phyloP scores from a whole-genome alignment of 2,113 vertebrate genomes.

The Hiodon alosoides region DNA sequence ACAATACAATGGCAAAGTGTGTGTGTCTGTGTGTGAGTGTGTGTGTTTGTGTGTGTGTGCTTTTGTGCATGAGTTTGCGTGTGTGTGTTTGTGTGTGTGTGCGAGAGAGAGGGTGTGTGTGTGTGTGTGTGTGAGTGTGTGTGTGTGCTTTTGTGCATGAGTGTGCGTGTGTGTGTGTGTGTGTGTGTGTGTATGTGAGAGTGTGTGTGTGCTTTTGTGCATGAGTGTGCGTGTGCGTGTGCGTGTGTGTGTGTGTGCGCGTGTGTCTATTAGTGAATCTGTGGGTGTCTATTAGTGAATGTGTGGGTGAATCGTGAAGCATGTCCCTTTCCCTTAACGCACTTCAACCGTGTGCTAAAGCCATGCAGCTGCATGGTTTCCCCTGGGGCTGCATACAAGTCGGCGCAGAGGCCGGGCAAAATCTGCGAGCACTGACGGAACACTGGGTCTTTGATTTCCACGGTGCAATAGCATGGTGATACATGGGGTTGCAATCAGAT shows the following conservation, averaged over 20 bases:
- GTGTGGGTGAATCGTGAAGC: too few species aligned
- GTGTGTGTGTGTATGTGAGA: too few species aligned
- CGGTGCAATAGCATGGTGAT: background rate
- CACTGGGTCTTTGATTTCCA: background rate
- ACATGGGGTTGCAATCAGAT: background rate
- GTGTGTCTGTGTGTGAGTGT: background rate
- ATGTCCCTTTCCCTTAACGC: background rate
- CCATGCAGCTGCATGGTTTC: background rate
- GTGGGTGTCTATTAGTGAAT: background rate
- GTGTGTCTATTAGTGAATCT: background rate
- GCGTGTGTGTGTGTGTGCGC: slow-evolving; percentile 10
- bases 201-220: too few species aligned
- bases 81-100: too few species aligned
- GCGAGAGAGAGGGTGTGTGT: too few species aligned
- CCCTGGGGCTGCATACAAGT: background rate
- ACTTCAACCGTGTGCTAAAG: too few species aligned
- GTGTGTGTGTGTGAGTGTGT: too few species aligned
- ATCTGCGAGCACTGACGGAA: background rate
- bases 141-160: too few species aligned
- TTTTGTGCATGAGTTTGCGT: too few species aligned
- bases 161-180: too few species aligned
- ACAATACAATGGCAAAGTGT: background rate
- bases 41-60: background rate
- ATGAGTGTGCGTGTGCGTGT: too few species aligned
- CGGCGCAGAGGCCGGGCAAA: too few species aligned